Evolutionary conservation across 2,888 invertebrate species (phyloP).

Genomic region (Volucella bombylans): DNA sequence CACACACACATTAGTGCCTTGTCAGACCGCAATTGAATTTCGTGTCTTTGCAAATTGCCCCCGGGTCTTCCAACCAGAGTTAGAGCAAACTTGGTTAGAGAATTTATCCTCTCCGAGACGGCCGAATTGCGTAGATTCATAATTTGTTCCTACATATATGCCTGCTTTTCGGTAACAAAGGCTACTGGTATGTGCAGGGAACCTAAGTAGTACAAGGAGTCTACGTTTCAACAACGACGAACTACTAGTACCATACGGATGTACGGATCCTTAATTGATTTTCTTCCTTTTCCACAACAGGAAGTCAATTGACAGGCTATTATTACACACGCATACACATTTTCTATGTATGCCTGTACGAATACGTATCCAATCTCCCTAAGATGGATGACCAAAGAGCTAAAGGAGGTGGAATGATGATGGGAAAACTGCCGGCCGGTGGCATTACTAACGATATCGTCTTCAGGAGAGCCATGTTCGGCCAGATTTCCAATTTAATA

Average conservation of each 20-base stretch:
- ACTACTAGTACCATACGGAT: not conserved
- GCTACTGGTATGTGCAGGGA: not conserved
- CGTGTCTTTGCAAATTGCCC: conserved; percentile 61
- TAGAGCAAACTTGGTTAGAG: not conserved
- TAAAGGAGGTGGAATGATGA: conserved; percentile 14
- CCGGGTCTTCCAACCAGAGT: conserved; percentile 21
- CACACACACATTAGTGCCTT: conserved; percentile 16
- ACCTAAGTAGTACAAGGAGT: not conserved
- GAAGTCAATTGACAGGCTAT: conserved; percentile 70
- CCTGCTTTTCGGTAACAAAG: not conserved
- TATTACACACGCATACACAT: conserved; percentile 41
- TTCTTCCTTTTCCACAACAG: conserved; percentile 67
- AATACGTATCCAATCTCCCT: too few relatives aligned
- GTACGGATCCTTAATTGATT: conserved; percentile 68
- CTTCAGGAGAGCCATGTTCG: conserved; percentile 46
- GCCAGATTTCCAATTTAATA: conserved; percentile 52
- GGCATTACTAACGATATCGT: not conserved
- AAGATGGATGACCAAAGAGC: conserved; percentile 39
- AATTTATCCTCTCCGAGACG: conserved; percentile 3
- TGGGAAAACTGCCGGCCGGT: conserved; percentile 1
- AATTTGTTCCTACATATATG: conserved; percentile 31
- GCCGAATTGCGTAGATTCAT: conserved; percentile 31
- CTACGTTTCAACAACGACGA: conserved; percentile 4
- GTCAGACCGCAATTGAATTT: conserved; percentile 63
- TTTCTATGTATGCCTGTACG: too few relatives aligned